These are phyloP conservation scores for Halictus rubicundus DNA, from an alignment of 1,140 invertebrate genomes.

Conservation along the genomic window DNA sequence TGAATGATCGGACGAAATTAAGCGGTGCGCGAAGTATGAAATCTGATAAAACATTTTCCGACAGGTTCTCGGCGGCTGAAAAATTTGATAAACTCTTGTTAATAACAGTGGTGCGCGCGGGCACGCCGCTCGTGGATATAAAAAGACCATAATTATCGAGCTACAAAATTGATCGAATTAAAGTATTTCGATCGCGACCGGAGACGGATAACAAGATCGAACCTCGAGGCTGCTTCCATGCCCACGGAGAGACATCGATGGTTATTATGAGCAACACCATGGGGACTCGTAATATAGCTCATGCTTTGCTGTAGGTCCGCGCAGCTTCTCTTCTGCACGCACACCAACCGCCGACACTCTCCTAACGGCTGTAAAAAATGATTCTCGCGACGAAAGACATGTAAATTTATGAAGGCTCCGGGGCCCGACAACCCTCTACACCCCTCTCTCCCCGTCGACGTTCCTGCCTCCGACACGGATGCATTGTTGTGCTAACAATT, in stretches of 20 bases:
- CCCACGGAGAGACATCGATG: constrained; percentile 72
- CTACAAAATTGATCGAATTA: not conserved
- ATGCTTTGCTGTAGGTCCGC: constrained; percentile 77
- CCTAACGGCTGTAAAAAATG: constrained; percentile 77
- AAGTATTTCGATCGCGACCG: constrained; percentile 41
- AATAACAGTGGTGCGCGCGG: not conserved
- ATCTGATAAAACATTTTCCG: not conserved
- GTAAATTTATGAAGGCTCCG: constrained; percentile 79
- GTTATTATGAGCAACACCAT: constrained; percentile 78
- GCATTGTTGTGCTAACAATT: constrained; percentile 77
- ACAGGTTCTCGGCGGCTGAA: not conserved
- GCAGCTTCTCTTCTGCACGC: constrained; percentile 56
- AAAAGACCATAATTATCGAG: constrained; percentile 8
- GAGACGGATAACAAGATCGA: constrained; percentile 61
- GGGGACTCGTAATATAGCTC: constrained; percentile 73
- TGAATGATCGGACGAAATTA: too few relatives aligned
- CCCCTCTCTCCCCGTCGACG: constrained; percentile 18
- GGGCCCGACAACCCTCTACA: constrained; percentile 56
- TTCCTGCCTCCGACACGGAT: constrained; percentile 53
- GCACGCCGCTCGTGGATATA: not conserved
- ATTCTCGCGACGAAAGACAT: constrained; percentile 78
- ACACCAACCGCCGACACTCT: constrained; percentile 47
- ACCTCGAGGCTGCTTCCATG: constrained; percentile 52
- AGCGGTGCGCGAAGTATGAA: not conserved
- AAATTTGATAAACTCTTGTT: not conserved